phyloP scores from a whole-genome alignment of 1,140 invertebrate species.

The Lasioglossum albipes region DNA sequence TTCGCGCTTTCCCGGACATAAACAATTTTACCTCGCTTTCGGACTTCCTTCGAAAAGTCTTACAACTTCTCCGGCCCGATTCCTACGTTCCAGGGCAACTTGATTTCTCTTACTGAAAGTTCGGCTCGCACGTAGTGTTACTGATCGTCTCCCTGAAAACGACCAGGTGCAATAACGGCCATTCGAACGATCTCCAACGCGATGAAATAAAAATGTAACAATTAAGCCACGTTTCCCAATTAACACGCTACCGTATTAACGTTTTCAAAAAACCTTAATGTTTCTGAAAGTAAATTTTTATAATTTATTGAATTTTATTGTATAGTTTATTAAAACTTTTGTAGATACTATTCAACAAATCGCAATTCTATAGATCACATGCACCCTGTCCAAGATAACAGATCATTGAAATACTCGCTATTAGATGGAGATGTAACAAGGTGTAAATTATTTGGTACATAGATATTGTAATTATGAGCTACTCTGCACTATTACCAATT shows the following conservation, averaged over 20 bases:
- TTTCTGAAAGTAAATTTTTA: too few species aligned
- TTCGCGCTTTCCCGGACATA: neutral
- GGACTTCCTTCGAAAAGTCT: neutral
- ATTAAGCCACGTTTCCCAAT: slow-evolving; percentile 58
- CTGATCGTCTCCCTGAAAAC: slow-evolving; percentile 3
- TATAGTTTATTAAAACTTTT: too few species aligned
- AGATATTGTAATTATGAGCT: neutral
- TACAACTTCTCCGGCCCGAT: slow-evolving; percentile 5
- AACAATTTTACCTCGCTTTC: slow-evolving; percentile 9
- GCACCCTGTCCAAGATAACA: too few species aligned
- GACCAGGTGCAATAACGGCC: neutral
- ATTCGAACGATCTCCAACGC: slow-evolving; percentile 32
- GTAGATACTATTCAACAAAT: too few species aligned
- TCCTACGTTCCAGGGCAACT: slow-evolving; percentile 8
- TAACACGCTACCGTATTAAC: too few species aligned
- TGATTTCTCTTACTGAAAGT: slow-evolving; percentile 32
- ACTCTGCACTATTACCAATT: neutral
- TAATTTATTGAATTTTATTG: too few species aligned
- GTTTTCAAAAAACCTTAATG: too few species aligned
- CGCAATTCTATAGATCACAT: too few species aligned
- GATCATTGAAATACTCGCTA: too few species aligned
- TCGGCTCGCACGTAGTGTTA: slow-evolving; percentile 15
- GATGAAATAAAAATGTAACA: slow-evolving; percentile 61
- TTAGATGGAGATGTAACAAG: neutral
- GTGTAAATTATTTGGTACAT: neutral